Evolutionary conservation across 2,797 vertebrate species (phyloP).

Genomic region (Anabacerthia variegaticeps): DNA sequence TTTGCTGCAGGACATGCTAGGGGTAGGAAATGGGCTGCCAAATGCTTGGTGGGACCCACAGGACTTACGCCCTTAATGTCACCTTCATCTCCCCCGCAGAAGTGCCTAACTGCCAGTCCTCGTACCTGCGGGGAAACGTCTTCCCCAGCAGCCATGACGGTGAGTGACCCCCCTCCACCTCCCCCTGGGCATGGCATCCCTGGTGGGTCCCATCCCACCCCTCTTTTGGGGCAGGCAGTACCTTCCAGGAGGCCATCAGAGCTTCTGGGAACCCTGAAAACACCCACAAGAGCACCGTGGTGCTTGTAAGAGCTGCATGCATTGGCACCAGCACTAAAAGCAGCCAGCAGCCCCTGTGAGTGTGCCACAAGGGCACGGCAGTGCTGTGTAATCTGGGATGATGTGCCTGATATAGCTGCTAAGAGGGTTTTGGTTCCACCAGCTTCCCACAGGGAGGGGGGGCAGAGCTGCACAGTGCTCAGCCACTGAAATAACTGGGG

Average conservation of each 20-base stretch:
- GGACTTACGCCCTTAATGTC: accelerated
- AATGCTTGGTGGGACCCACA: background rate
- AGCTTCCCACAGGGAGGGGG: background rate
- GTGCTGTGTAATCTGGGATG: accelerated
- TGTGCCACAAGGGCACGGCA: accelerated
- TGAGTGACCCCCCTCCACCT: constrained; percentile 65
- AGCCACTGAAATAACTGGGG: background rate
- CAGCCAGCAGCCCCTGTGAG: background rate
- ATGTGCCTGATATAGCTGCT: accelerated
- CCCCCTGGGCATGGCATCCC: accelerated
- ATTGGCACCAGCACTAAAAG: accelerated
- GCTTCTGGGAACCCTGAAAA: background rate
- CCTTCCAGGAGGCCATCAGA: accelerated
- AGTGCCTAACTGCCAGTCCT: constrained; percentile 97
- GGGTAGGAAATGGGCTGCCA: background rate
- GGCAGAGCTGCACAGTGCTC: accelerated
- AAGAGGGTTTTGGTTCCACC: background rate
- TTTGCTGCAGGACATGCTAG: accelerated
- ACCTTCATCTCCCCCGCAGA: constrained; percentile 78
- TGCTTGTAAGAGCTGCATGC: background rate
- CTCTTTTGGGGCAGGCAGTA: background rate
- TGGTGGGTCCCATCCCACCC: accelerated
- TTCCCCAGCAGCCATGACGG: constrained; percentile 90
- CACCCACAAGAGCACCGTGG: background rate
- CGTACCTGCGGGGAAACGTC: constrained; percentile 87